Base-by-base conservation (phyloP, 2,888 invertebrate genomes). In the Agrochola lychnidis region DNA sequence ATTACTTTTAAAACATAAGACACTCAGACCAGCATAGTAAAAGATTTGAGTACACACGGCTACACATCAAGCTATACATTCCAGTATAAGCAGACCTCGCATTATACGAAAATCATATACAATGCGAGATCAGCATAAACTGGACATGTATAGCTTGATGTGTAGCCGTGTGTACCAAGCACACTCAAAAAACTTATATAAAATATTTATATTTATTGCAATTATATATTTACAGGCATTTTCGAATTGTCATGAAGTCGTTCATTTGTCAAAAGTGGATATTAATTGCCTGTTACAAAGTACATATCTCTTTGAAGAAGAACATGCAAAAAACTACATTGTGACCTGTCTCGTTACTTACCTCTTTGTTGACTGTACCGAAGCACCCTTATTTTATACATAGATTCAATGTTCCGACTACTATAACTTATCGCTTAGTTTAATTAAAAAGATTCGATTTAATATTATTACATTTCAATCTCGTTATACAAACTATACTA, bases 351-450 rank as follows among this genome's bases (percentile, higher is more conserved):
- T 76, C 19, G 2, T 30, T 22, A 30, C 14, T 14, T 40, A 69
- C 62, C 7, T 48, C 2, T 57, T 45, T 59, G 57, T 53, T 66
- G 59, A 40, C 64, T 51, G 36, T 56, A 76, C 62, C 36, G 25
- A 42, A 53, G 25, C n/a, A 67, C n/a, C 70, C 30, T 74, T 62
- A 51, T 73, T 73, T 70, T 62, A 66, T 48, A 75, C 25, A 63
- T 57, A 80, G 51, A 63, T 68, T 79, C 45, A 81, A 68, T 76
- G 25, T 75, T 53, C 76, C 67, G 40, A 48, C 36, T 30, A 45
- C 56, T 76, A 63, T 16, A 74, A 67, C 16, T 57, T 75, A 81
- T 68, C n/a, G 66, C 36, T 63, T 81, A 62, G n/a, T 30, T 16
- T 36, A 78, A 56, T 19, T n/a, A 68, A 22, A 57, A 74, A 64